Percentiles rank a stretch among this genome's conserved stretches.
Conservation (phyloP, 2,888 invertebrate genomes). For the Apamea sordens region DNA sequence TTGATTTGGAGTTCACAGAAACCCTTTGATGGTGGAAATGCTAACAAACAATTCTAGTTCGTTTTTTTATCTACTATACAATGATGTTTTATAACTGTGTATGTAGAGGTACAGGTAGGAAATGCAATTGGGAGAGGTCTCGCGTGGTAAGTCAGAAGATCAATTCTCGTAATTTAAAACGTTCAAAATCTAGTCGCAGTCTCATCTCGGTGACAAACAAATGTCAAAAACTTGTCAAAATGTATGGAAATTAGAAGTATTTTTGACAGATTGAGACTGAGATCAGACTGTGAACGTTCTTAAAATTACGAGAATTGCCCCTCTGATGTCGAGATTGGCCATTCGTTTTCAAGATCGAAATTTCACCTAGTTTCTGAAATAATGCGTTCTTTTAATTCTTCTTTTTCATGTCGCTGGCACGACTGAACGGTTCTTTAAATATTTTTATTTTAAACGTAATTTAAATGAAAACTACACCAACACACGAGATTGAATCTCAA, state of each 20-base stretch:
- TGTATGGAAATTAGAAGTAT: no score
- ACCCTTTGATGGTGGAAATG: neutral
- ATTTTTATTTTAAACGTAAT: neutral
- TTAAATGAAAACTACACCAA: neutral
- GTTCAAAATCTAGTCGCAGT: no score
- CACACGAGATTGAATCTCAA: neutral
- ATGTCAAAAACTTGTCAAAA: no score
- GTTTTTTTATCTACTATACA: neutral
- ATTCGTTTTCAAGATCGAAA: neutral
- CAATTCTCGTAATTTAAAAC: no score
- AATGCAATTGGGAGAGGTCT: neutral
- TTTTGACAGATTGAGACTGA: no score
- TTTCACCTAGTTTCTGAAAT: neutral
- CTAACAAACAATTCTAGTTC: neutral
- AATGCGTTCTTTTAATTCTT: neutral
- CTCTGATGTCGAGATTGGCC: no score
- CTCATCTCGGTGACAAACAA: no score
- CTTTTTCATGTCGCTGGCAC: no score
- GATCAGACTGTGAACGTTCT: no score
- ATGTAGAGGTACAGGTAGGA: neutral
- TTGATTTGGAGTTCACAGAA: conserved; percentile 5
- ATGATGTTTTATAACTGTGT: neutral
- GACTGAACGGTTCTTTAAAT: no score
- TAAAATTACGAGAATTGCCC: no score
- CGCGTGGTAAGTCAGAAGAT: neutral